Base-by-base conservation (phyloP, 1,140 invertebrate genomes). In the Panulirus ornatus region DNA sequence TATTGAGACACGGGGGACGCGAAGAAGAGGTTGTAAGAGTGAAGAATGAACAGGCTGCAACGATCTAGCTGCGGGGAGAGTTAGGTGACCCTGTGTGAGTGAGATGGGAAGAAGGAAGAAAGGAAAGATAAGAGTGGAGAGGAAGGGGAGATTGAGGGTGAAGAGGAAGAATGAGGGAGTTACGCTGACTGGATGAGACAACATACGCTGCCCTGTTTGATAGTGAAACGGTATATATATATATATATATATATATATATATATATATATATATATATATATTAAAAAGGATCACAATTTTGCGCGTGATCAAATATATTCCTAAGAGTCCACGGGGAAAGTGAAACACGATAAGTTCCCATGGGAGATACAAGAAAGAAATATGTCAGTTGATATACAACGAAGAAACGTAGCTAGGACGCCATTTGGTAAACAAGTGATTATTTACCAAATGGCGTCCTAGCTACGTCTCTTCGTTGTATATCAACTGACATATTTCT, bases 211-310 rank as follows among this genome's bases (percentile, higher is more conserved):
- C 22, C 54, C 22, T 82, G 30, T 82, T n/a, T 82, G 30, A 54
- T 36, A 70, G 38, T 84, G 38, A 70, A 66, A 70, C 34, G 66
- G 38, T n/a, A n/a, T n/a, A n/a, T n/a, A n/a, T n/a, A n/a, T n/a
- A n/a, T n/a, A n/a, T n/a, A n/a, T n/a, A n/a, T 84, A 66, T 84
- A 66, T 84, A 66, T 84, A 66, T 84, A 66, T 84, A 66, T 84
- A 66, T 84, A 66, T 84, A 66, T 84, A 66, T 84, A 66, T 84
- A 66, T 84, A 66, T 84, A 66, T 84, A 66, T 84, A 66, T n/a
- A n/a, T n/a, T n/a, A n/a, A n/a, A n/a, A n/a, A n/a, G n/a, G n/a
- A n/a, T n/a, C n/a, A n/a, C n/a, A n/a, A n/a, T n/a, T n/a, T n/a
- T n/a, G n/a, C n/a, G n/a, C n/a, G n/a, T n/a, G n/a, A n/a, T n/a